Percentiles rank a stretch among this genome's conserved stretches.
Evolutionary conservation across 2,888 invertebrate genomes (phyloP).

Genomic region (Lithophane leautieri): DNA sequence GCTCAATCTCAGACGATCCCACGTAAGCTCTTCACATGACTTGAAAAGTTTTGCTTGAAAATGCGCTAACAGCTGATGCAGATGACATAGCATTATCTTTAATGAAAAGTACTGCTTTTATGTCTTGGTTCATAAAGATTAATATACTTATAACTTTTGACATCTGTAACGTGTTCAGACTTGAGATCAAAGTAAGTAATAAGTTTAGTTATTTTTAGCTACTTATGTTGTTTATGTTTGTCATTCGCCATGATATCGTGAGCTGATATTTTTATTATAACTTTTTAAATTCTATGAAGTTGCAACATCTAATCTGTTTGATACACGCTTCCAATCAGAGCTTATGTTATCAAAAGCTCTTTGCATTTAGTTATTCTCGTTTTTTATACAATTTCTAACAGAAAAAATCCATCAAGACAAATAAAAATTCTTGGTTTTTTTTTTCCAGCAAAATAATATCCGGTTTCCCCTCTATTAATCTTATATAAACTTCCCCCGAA

Average conservation of each 20-base stretch:
- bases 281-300: background rate
- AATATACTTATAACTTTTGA: constrained; percentile 18
- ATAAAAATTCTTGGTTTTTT: background rate
- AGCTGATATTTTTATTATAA: background rate
- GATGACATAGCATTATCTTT: constrained; percentile 39
- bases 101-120: constrained; percentile 37
- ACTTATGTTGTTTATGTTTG: background rate
- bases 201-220: background rate
- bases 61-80: constrained; percentile 54
- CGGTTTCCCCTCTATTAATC: constrained; percentile 16
- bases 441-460: background rate
- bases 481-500: constrained; percentile 28
- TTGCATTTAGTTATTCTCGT: background rate
- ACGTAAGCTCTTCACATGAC: constrained; percentile 45
- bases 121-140: constrained; percentile 8
- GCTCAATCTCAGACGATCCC: constrained; percentile 23
- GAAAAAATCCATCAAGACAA: background rate
- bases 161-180: constrained; percentile 2
- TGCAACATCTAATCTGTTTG: background rate
- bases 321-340: background rate
- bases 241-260: background rate
- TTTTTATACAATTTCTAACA: background rate
- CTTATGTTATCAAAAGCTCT: background rate
- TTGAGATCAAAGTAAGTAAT: constrained; percentile 13
- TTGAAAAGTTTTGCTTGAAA: constrained; percentile 49